Evolutionary conservation across 2,113 vertebrate genomes (phyloP).

Genomic region (Hylia prasina): DNA sequence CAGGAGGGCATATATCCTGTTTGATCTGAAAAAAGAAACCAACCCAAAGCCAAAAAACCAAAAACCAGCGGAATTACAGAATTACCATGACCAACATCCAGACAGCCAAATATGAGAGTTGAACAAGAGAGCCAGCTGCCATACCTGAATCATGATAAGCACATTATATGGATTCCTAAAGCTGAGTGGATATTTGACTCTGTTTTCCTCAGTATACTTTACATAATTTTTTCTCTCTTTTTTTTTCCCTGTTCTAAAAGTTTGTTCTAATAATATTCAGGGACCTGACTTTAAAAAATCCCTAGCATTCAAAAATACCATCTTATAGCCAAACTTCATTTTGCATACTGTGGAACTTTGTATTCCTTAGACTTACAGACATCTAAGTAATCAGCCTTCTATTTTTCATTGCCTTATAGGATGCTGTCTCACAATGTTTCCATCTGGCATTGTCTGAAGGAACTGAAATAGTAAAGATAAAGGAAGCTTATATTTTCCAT

Average conservation of each 20-base stretch:
- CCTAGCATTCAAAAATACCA: not conserved
- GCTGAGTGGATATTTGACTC: not conserved
- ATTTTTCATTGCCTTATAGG: not conserved
- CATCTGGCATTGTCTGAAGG: not conserved
- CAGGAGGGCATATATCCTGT: not conserved
- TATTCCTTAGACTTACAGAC: not conserved
- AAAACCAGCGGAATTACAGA: not conserved
- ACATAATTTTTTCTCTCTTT: not conserved
- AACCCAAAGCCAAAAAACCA: not conserved
- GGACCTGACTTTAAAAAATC: not conserved
- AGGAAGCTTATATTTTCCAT: not conserved
- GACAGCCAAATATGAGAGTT: not conserved
- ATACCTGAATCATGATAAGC: not conserved
- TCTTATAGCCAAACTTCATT: not conserved
- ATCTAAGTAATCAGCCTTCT: not conserved
- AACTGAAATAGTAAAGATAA: not conserved
- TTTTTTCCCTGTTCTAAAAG: not conserved
- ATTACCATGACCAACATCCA: not conserved
- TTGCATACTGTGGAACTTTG: not conserved
- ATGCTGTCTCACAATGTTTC: not conserved
- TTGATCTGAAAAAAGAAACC: not conserved
- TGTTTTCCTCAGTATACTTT: not conserved
- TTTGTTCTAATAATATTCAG: not conserved
- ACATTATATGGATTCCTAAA: not conserved
- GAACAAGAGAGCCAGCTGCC: not conserved